These are phyloP conservation scores for Nymphicus hollandicus DNA, from an alignment of 2,113 vertebrate genomes.

Conservation along the genomic window DNA sequence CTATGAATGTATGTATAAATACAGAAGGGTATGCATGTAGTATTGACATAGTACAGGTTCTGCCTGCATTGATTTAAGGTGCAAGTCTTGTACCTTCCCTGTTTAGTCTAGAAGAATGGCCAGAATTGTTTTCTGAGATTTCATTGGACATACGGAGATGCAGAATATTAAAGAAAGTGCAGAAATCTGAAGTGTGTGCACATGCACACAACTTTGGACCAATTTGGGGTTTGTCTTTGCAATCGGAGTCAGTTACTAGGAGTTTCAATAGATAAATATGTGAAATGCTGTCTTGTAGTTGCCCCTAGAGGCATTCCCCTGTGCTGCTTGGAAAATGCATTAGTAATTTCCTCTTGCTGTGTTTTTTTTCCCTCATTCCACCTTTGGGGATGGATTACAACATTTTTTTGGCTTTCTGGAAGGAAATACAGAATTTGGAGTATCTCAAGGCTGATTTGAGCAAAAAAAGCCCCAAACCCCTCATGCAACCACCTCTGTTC, in stretches of 20 bases:
- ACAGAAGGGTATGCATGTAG: not conserved
- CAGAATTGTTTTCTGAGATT: not conserved
- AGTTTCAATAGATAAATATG: not conserved
- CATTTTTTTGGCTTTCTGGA: not conserved
- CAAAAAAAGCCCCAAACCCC: too few relatives aligned
- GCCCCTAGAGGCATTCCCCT: not conserved
- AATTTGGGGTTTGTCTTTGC: not conserved
- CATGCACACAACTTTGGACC: not conserved
- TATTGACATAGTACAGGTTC: not conserved
- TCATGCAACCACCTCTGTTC: too few relatives aligned
- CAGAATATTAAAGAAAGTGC: not conserved
- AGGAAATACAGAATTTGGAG: not conserved
- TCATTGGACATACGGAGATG: not conserved
- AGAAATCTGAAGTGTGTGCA: not conserved
- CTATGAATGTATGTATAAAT: not conserved
- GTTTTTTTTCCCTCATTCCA: not conserved
- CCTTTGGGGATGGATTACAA: not conserved
- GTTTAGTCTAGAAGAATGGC: not conserved
- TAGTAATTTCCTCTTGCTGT: not conserved
- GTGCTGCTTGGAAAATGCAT: not conserved
- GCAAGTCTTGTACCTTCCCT: not conserved
- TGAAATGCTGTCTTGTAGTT: not conserved
- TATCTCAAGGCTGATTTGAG: too few relatives aligned
- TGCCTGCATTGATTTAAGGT: not conserved
- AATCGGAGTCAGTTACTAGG: not conserved